A percentile compares a stretch with the other conserved stretches of the same genome.
phyloP scores from a whole-genome alignment of 2,888 invertebrate species.

The Sesamia inferens region DNA sequence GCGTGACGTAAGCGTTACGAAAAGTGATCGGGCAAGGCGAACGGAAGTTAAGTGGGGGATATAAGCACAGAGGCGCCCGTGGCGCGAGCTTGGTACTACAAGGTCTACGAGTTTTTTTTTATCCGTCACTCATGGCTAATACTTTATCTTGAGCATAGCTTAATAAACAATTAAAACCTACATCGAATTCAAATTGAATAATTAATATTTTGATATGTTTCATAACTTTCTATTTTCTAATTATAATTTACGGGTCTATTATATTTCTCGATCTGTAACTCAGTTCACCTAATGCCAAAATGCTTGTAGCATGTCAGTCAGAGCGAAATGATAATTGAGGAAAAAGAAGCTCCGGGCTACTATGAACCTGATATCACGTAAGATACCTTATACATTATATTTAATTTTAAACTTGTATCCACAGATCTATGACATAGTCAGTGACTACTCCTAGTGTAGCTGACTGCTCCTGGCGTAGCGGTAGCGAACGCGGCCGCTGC shows the following conservation, averaged over 20 bases:
- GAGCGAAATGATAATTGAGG: not conserved
- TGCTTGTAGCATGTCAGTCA: not conserved
- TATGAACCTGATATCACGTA: constrained; percentile 13
- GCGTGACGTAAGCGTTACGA: no score
- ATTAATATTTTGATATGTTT: not conserved
- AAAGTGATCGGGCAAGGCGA: no score
- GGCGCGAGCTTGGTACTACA: no score
- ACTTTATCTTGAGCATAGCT: constrained; percentile 1
- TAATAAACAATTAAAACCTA: not conserved
- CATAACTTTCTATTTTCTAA: not conserved
- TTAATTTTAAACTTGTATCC: not conserved
- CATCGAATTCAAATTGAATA: constrained; percentile 21
- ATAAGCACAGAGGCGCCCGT: no score
- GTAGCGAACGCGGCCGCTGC: no score
- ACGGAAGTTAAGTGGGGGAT: no score
- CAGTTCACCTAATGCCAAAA: not conserved
- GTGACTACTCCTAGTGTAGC: no score
- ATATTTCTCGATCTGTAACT: not conserved
- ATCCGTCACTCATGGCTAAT: constrained; percentile 1
- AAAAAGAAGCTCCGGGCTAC: not conserved
- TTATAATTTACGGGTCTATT: not conserved
- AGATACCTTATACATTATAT: not conserved
- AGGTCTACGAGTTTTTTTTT: no score
- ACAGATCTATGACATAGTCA: not conserved
- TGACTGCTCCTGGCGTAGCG: no score